A percentile compares a stretch with the other conserved stretches of the same genome.
These are phyloP conservation scores for Bolinopsis microptera DNA, from an alignment of 37 sponge, comb jelly and placozoan species.

Conservation along the genomic window DNA sequence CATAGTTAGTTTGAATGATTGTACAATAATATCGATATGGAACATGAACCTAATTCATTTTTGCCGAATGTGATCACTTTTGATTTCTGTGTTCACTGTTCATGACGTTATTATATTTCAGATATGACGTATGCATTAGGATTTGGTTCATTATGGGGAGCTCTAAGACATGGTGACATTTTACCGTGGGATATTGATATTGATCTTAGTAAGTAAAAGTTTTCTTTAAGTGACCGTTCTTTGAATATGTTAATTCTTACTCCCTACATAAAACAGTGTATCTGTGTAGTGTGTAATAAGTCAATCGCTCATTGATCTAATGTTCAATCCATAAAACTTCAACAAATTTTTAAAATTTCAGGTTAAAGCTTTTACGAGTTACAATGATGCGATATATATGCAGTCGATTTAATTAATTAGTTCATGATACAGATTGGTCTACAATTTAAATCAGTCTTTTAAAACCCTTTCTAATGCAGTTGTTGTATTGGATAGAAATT, in stretches of 20 bases:
- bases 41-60: neutral
- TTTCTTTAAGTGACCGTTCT: neutral
- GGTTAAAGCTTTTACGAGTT: too few species aligned
- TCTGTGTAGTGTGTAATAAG: too few species aligned
- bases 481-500: neutral
- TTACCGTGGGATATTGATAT: conserved; percentile 43
- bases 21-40: neutral
- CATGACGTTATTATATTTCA: neutral
- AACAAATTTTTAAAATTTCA: too few species aligned
- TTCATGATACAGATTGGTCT: too few species aligned
- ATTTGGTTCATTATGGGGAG: conserved; percentile 35
- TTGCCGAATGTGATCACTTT: neutral
- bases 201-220: conserved; percentile 22
- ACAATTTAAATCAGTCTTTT: too few species aligned
- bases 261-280: too few species aligned
- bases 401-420: too few species aligned
- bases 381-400: too few species aligned
- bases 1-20: neutral
- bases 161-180: neutral
- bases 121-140: conserved; percentile 1
- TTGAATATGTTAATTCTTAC: neutral
- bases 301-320: too few species aligned
- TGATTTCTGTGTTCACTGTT: too few species aligned
- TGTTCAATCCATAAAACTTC: too few species aligned
- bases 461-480: too few species aligned